Conservation (phyloP, 2,888 invertebrate species). For the Pandemis corylana region DNA sequence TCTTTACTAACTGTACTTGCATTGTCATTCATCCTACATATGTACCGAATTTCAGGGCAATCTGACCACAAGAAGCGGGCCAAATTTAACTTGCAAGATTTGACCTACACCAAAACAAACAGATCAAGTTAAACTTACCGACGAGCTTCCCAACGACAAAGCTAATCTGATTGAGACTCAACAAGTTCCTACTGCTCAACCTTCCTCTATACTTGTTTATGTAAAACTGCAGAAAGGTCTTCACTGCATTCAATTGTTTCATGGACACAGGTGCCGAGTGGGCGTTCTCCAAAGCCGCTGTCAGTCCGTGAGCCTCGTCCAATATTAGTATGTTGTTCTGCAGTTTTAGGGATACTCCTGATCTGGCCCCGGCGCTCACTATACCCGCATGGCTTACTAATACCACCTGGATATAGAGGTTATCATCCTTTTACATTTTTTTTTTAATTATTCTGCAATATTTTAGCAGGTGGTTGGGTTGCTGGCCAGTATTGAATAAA, state of each 20-base stretch:
- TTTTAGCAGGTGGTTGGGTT: no score
- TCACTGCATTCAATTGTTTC: constrained; percentile 87
- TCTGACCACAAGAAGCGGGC: no score
- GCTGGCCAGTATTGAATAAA: no score
- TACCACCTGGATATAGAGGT: constrained; percentile 64
- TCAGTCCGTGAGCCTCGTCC: constrained; percentile 98
- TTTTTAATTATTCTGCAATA: no score
- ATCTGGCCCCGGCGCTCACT: constrained; percentile 73
- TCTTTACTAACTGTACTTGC: no score
- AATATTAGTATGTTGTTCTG: constrained; percentile 93
- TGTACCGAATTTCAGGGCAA: no score
- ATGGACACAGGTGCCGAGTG: constrained; percentile 90
- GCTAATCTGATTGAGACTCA: constrained; percentile 92
- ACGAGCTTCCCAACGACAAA: constrained; percentile 89
- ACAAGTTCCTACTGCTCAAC: constrained; percentile 91
- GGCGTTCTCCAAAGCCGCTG: constrained; percentile 95
- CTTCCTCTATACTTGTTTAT: constrained; percentile 89
- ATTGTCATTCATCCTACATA: no score
- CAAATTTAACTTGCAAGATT: no score
- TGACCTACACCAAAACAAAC: no score
- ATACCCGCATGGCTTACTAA: constrained; percentile 78
- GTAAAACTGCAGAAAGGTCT: constrained; percentile 88
- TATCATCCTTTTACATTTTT: no score
- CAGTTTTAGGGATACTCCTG: constrained; percentile 75
- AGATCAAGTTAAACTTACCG: constrained; percentile 62